Conservation (phyloP, 2,797 vertebrate species). For the Acridotheres tristis region DNA sequence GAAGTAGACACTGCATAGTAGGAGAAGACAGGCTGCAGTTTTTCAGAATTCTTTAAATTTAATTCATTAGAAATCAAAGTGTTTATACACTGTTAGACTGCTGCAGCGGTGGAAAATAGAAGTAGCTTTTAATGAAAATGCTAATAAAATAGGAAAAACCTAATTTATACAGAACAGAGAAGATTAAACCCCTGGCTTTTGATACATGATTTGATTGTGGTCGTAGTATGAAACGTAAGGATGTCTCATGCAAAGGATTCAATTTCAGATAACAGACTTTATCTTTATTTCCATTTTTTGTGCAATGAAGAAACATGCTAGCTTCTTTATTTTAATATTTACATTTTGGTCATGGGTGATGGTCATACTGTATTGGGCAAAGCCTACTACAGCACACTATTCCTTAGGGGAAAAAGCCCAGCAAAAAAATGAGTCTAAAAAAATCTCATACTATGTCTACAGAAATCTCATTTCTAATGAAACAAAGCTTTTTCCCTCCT, state of each 20-base stretch:
- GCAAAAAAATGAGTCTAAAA: background rate
- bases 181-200: background rate
- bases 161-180: background rate
- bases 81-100: background rate
- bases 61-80: background rate
- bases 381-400: background rate
- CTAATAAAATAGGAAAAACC: background rate
- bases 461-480: background rate
- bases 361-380: background rate
- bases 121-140: background rate
- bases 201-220: background rate
- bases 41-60: background rate
- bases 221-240: background rate
- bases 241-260: background rate
- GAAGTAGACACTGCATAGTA: background rate
- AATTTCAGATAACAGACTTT: background rate
- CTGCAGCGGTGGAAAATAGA: background rate
- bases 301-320: background rate
- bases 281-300: background rate
- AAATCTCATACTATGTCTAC: background rate
- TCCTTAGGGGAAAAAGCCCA: background rate
- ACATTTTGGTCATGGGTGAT: background rate
- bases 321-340: background rate
- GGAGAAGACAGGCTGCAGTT: background rate
- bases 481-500: background rate